Conservation (phyloP, 2,797 vertebrate genomes). For the Paedocypris micromegethes region DNA sequence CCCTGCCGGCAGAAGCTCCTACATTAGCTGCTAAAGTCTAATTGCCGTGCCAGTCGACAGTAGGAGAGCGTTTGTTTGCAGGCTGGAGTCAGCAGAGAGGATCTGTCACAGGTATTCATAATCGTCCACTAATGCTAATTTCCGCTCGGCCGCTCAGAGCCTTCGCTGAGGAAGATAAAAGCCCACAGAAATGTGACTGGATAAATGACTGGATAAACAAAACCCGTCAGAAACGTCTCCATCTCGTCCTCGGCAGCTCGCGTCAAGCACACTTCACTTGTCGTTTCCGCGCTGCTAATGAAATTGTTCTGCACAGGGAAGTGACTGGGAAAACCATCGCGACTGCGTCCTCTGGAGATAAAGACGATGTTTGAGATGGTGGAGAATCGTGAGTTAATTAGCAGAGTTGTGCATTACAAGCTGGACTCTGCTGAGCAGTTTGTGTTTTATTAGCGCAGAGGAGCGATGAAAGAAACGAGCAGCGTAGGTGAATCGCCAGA, state of each 20-base stretch:
- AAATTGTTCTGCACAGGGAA: slow-evolving; percentile 52
- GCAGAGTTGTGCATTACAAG: slow-evolving; percentile 61
- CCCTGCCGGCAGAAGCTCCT: slow-evolving; percentile 71
- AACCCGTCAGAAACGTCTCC: slow-evolving; percentile 69
- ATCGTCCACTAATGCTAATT: slow-evolving; percentile 77
- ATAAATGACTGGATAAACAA: slow-evolving; percentile 75
- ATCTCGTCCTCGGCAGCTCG: slow-evolving; percentile 60
- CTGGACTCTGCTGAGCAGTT: slow-evolving; percentile 62
- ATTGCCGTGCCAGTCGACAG: slow-evolving; percentile 72
- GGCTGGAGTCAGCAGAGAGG: slow-evolving; percentile 66
- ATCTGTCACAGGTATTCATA: slow-evolving; percentile 81
- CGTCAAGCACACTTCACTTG: slow-evolving; percentile 64
- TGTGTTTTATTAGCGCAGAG: slow-evolving; percentile 65
- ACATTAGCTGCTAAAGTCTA: slow-evolving; percentile 77
- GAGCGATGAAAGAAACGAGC: slow-evolving; percentile 62
- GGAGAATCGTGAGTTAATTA: slow-evolving; percentile 64
- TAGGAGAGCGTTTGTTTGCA: slow-evolving; percentile 74
- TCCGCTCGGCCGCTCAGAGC: slow-evolving; percentile 61
- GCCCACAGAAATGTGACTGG: slow-evolving; percentile 69
- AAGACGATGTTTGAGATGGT: slow-evolving; percentile 55
- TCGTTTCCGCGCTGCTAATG: slow-evolving; percentile 60
- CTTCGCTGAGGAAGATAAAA: slow-evolving; percentile 75
- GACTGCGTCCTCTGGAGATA: slow-evolving; percentile 60
- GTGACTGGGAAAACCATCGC: slow-evolving; percentile 59
- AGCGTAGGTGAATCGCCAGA: slow-evolving; percentile 61